Evolutionary conservation across 2,888 invertebrate genomes (phyloP), one percentile per base, ranked within the genome.

Genomic region (Cephus sareptanus): DNA sequence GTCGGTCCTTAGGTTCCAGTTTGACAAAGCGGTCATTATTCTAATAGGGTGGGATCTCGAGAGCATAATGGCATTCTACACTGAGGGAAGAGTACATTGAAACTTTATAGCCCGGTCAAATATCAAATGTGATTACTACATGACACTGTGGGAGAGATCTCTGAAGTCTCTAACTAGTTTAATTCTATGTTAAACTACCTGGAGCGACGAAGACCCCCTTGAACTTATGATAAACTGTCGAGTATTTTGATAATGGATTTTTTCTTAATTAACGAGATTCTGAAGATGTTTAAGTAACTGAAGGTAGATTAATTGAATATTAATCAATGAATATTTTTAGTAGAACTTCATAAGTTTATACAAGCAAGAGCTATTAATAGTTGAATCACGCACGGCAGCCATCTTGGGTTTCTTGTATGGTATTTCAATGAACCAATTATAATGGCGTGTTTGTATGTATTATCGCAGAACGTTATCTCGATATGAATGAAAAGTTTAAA

Each of bases 121-220:
- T 87, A 82, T 86, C 84, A 86, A 84, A 85, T 84, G 84, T 83
- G 83, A 87, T 85, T 86, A 84, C 81, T 82, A 80, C 76, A 78
- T 77, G 56, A 76, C 75, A 75, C 77, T 56, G 23, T 23, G 56
- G 23, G 9, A 56, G 23, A 56, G 23, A 56, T 56, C 56, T 23
- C 56, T 56, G 56, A 23, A 56, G 56, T 56, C 56, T 23, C 56
- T 56, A 56, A 56, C 56, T 56, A 56, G 56, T 56, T 56, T 56
- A 56, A 56, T 56, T 56, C 56, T 56, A 23, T 56, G 56, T 56
- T n/a, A n/a, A 56, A 56, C 56, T 56, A 23, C 9, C 56, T 56
- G 23, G 2, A 9, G 56, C 56, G 23, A 56, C 0, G 23, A 56
- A 9, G 40, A 40, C 4, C 23, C 56, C 56, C 56, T 56, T 56